Evolutionary conservation across 1,140 invertebrate genomes (phyloP).

Genomic region (Drosophila eugracilis): DNA sequence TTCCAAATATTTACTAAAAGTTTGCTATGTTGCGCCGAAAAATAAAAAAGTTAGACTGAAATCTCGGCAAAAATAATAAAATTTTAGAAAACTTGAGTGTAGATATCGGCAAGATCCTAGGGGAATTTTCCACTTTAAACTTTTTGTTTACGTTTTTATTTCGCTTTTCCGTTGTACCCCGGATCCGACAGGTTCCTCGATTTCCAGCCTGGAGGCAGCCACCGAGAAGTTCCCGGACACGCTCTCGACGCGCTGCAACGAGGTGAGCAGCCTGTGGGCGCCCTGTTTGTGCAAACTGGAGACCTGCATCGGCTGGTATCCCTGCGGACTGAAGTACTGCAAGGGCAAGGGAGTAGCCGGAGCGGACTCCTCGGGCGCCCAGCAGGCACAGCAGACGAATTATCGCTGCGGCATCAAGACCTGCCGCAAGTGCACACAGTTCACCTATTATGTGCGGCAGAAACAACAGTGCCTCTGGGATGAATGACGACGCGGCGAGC

Average conservation of each 20-base stretch:
- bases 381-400: slow-evolving; percentile 85
- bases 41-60: not conserved
- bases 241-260: slow-evolving; percentile 86
- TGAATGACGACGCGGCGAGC: slow-evolving; percentile 88
- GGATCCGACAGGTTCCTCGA: slow-evolving; percentile 86
- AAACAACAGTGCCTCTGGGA: slow-evolving; percentile 95
- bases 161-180: slow-evolving; percentile 1
- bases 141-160: slow-evolving; percentile 29
- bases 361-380: slow-evolving; percentile 68
- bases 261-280: slow-evolving; percentile 88
- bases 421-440: slow-evolving; percentile 94
- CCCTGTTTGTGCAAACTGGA: slow-evolving; percentile 92
- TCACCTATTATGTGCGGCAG: slow-evolving; percentile 92
- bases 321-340: slow-evolving; percentile 97
- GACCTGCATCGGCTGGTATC: slow-evolving; percentile 95
- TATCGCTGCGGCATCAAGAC: slow-evolving; percentile 98
- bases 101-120: not conserved
- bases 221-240: slow-evolving; percentile 87
- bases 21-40: no score
- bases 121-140: slow-evolving; percentile 12
- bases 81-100: not conserved
- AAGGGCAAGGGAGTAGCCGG: slow-evolving; percentile 87
- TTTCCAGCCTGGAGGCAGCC: slow-evolving; percentile 86
- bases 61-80: slow-evolving; percentile 4
- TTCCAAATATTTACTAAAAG: not conserved